phyloP scores from a whole-genome alignment of 2,113 vertebrate genomes.

The Pollachius pollachius region DNA sequence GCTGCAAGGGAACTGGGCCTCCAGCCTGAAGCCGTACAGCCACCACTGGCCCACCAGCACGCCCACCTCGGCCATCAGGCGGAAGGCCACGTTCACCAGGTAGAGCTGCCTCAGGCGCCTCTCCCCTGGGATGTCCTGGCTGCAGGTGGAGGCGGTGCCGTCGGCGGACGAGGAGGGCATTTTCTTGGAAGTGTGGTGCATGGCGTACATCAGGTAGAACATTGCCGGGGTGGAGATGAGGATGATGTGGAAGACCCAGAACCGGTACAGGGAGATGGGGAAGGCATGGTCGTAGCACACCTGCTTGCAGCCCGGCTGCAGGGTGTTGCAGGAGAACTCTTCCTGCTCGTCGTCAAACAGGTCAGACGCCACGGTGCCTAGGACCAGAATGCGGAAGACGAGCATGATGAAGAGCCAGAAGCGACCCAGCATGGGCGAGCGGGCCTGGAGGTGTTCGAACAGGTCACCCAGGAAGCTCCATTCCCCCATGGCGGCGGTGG shows the following conservation, averaged over 20 bases:
- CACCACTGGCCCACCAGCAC: slow-evolving; percentile 82
- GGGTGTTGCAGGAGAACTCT: slow-evolving; percentile 89
- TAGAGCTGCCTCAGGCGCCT: slow-evolving; percentile 60
- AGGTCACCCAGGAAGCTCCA: slow-evolving; percentile 84
- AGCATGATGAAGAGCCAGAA: slow-evolving; percentile 92
- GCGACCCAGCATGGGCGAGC: slow-evolving; percentile 87
- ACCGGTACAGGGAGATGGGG: slow-evolving; percentile 92
- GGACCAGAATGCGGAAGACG: slow-evolving; percentile 87
- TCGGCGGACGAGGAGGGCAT: background rate
- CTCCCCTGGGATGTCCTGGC: background rate
- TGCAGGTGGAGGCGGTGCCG: accelerated
- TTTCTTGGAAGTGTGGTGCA: slow-evolving; percentile 80
- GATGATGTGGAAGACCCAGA: slow-evolving; percentile 94
- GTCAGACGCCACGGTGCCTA: slow-evolving; percentile 88
- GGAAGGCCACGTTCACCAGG: slow-evolving; percentile 80
- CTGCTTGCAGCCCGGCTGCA: slow-evolving; percentile 90
- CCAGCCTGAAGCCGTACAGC: slow-evolving; percentile 87
- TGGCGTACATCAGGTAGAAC: slow-evolving; percentile 83
- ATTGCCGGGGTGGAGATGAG: slow-evolving; percentile 86
- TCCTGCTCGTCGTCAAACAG: slow-evolving; percentile 89
- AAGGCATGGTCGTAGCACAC: slow-evolving; percentile 89
- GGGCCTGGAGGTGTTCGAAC: slow-evolving; percentile 81
- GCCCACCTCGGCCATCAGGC: slow-evolving; percentile 80
- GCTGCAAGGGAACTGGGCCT: slow-evolving; percentile 80
- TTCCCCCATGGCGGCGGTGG: slow-evolving; percentile 78